phyloP scores from a whole-genome alignment of 2,113 vertebrate genomes.

The Caranx melampygus region DNA sequence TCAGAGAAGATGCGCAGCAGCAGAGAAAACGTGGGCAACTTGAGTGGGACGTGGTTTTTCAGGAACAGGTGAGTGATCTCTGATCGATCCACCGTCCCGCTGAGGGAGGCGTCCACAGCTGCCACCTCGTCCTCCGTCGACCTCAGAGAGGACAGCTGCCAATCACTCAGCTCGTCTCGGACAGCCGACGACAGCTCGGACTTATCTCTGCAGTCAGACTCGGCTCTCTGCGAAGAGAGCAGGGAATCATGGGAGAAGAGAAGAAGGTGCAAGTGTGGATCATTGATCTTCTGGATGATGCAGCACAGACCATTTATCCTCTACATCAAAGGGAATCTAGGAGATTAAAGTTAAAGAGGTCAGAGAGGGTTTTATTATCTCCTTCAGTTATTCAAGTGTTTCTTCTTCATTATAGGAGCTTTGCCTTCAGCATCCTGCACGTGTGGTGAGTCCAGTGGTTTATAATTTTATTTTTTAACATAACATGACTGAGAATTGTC shows the following conservation, averaged over 20 bases:
- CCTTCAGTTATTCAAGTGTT: neutral
- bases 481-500: too few relatives aligned
- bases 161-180: conserved; percentile 48
- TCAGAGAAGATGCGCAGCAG: conserved; percentile 73
- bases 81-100: conserved; percentile 59
- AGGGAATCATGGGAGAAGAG: neutral
- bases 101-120: conserved; percentile 25
- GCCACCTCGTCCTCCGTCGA: conserved; percentile 64
- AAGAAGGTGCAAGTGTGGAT: neutral
- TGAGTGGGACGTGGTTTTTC: conserved; percentile 72
- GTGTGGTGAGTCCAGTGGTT: too few relatives aligned
- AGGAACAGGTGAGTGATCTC: conserved; percentile 70
- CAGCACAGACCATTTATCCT: too few relatives aligned
- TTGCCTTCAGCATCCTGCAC: too few relatives aligned
- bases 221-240: neutral
- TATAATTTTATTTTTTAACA: too few relatives aligned
- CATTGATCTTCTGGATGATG: neutral
- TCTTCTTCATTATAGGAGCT: neutral
- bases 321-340: neutral
- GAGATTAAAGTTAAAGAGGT: too few relatives aligned
- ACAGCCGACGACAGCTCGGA: conserved; percentile 51
- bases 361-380: too few relatives aligned
- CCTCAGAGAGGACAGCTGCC: conserved; percentile 51
- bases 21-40: conserved; percentile 69
- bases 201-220: conserved; percentile 18